phyloP scores from a whole-genome alignment of 2,113 vertebrate species.

The Leptobrachium ailaonicum region DNA sequence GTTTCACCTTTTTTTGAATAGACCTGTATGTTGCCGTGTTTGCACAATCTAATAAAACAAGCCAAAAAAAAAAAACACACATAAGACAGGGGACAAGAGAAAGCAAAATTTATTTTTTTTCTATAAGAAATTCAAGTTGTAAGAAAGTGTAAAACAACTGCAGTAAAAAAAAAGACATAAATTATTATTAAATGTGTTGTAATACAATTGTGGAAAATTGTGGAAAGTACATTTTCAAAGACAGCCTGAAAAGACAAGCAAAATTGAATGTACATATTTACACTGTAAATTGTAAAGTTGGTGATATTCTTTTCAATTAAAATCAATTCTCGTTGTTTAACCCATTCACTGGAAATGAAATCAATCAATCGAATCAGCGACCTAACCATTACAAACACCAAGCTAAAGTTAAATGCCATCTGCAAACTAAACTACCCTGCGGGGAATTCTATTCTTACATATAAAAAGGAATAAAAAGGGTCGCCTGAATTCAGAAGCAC shows the following conservation, averaged over 20 bases:
- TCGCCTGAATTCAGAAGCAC: too few species aligned
- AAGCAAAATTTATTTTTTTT: neutral
- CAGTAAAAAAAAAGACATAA: neutral
- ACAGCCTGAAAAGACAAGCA: neutral
- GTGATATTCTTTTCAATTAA: too few species aligned
- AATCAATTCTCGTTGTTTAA: too few species aligned
- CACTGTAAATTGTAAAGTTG: neutral
- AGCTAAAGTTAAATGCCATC: too few species aligned
- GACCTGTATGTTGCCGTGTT: neutral
- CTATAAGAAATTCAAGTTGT: neutral
- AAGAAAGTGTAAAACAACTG: neutral
- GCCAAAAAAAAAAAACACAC: neutral
- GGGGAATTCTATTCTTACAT: too few species aligned
- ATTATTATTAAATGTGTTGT: neutral
- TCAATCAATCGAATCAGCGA: too few species aligned
- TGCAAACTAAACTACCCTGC: too few species aligned
- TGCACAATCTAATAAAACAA: neutral
- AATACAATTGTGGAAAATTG: neutral
- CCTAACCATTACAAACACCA: too few species aligned
- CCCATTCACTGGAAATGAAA: too few species aligned
- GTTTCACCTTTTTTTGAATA: too few species aligned
- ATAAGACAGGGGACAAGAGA: neutral
- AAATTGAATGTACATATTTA: neutral
- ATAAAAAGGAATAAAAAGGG: too few species aligned
- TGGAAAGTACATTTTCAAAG: neutral